These are phyloP conservation scores for Anguilla obscura DNA, from an alignment of 2,797 vertebrate genomes.

Conservation along the genomic window DNA sequence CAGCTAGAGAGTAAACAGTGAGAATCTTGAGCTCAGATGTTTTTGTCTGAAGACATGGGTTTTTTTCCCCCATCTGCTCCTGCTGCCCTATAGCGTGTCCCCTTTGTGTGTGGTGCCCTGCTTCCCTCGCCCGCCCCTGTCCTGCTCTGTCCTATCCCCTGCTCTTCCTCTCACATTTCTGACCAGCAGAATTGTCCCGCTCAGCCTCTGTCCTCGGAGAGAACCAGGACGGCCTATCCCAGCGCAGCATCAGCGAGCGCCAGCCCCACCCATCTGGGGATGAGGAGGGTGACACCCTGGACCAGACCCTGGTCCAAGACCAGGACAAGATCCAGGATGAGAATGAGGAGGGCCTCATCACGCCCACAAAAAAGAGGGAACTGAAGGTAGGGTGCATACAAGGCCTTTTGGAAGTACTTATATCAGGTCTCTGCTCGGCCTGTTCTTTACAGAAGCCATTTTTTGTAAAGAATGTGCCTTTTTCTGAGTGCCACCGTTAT, in stretches of 20 bases:
- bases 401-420: neutral
- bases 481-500: neutral
- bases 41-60: neutral
- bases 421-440: neutral
- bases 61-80: neutral
- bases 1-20: neutral
- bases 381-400: conserved; percentile 77
- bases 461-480: neutral
- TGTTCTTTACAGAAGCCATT: neutral
- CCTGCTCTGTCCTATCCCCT: conserved; percentile 15
- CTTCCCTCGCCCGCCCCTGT: neutral
- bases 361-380: conserved; percentile 92
- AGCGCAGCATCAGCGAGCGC: conserved; percentile 66
- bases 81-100: neutral
- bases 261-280: conserved; percentile 67
- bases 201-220: conserved; percentile 87
- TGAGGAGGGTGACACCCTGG: conserved; percentile 73
- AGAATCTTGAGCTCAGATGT: neutral
- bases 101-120: neutral
- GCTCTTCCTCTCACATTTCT: conserved; percentile 23
- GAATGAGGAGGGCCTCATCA: conserved; percentile 75
- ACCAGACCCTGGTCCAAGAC: conserved; percentile 38
- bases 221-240: conserved; percentile 79
- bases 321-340: conserved; percentile 51
- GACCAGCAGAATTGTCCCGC: conserved; percentile 83